Base-by-base conservation (phyloP, 2,797 vertebrate species). In the Myoxocephalus aenaeus region DNA sequence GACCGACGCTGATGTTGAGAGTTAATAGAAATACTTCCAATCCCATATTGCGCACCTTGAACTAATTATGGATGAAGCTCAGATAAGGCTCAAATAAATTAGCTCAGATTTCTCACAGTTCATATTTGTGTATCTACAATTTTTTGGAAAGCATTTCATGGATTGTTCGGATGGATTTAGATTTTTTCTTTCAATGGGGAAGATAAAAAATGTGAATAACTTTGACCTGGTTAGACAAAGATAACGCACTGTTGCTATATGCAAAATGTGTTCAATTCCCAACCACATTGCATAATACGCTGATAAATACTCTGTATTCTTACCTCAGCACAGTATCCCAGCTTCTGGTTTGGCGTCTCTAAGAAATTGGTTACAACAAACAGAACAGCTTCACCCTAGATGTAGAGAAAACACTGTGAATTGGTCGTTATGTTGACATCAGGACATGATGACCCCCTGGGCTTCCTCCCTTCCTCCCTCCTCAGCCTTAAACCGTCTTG, bases 311-410 rank as follows among this genome's bases (percentile, higher is more conserved):
- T 22, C 6, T 22, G 40, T 70, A 6, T 20, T 65, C 95, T 85
- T 93, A 98, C 97, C 97, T 99, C 97, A 65, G 96, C 92, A 85
- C 98, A 99, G 2, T 89, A 87, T 73, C 87, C 91, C 80, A 97
- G 92, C 84, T 87, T 95, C 91, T 98, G 97, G 61, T 96, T 96
- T 84, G 95, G 95, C 2, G 97, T 98, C 93, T 96, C 95, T 0
- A 97, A 94, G 92, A 97, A 94, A 90, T 96, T 98, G 44, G 97
- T 99, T 73, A 96, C 90, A 57, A 98, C 75, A 68, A 97, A 97
- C 82, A 98, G 95, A 81, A 95, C 91, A 0, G 87, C 96, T 87
- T 97, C 97, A 80, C 97, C 97, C 97, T 98, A 51, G 25, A 88
- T 76, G 53, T 20, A 51, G 38, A 81, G 44, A 68, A 73, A 77